Conservation (phyloP, 2,888 invertebrate species). For the Eristalis arbustorum region DNA sequence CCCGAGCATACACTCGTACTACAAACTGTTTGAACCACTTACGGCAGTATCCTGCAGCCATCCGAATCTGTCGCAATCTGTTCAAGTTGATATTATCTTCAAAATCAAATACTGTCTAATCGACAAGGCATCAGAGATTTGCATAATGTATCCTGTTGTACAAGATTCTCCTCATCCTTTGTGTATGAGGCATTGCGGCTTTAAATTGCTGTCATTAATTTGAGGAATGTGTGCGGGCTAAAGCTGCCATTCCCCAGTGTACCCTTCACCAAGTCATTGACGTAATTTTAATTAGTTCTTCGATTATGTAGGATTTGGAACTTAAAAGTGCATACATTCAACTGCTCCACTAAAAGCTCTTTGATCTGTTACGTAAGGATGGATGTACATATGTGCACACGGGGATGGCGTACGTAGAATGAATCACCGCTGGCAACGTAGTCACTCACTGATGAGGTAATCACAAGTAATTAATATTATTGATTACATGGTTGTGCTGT, state of each 20-base stretch:
- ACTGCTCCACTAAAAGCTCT: neutral
- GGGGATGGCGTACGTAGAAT: neutral
- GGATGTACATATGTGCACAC: neutral
- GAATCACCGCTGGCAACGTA: neutral
- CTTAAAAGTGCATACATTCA: constrained; percentile 11
- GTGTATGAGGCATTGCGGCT: constrained; percentile 1
- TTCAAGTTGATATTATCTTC: neutral
- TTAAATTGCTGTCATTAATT: constrained; percentile 26
- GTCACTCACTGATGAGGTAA: constrained; percentile 26
- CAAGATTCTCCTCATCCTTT: constrained; percentile 3
- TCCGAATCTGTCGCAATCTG: neutral
- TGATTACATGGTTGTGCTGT: constrained; percentile 25
- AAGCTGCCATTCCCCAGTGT: neutral
- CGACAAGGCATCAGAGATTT: constrained; percentile 13
- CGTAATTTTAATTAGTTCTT: constrained; percentile 37
- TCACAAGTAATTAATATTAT: constrained; percentile 35
- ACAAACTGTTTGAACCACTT: neutral
- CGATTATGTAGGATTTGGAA: constrained; percentile 17
- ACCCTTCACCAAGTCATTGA: constrained; percentile 5
- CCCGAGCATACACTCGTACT: neutral
- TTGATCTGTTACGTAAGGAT: neutral
- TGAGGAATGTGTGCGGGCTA: neutral
- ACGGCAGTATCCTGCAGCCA: neutral
- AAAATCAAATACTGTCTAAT: constrained; percentile 1
- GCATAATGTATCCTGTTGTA: constrained; percentile 21